A percentile compares a stretch with the other conserved stretches of the same genome.
These are phyloP conservation scores for Manis crassicaudata DNA, from an alignment of 2,797 vertebrate species.

Conservation along the genomic window DNA sequence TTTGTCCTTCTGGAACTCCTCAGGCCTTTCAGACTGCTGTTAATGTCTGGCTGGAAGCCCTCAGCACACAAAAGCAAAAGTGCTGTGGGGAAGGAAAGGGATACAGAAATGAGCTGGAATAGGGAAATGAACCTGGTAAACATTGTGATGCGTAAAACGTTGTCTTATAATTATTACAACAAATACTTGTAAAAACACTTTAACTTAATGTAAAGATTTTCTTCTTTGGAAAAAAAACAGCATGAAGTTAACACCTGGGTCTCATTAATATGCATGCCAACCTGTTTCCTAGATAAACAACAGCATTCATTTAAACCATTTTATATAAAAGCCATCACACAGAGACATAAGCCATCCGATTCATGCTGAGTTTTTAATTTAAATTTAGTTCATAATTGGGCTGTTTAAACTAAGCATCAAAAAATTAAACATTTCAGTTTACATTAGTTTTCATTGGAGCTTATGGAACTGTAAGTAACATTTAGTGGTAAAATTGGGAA, in stretches of 20 bases:
- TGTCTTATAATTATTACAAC: constrained; percentile 81
- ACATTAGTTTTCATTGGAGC: constrained; percentile 67
- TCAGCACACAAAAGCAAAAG: constrained; percentile 35
- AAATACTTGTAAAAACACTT: constrained; percentile 82
- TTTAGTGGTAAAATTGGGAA: constrained; percentile 53
- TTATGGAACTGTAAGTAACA: constrained; percentile 69
- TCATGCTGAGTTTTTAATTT: constrained; percentile 87
- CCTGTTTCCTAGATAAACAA: constrained; percentile 87
- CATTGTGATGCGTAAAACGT: neutral
- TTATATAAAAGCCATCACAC: constrained; percentile 87
- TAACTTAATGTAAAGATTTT: constrained; percentile 84
- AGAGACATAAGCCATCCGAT: constrained; percentile 82
- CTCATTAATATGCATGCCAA: constrained; percentile 89
- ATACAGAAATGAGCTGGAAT: constrained; percentile 49
- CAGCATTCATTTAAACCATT: constrained; percentile 86
- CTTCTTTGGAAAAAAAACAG: constrained; percentile 82
- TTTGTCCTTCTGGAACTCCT: constrained; percentile 26
- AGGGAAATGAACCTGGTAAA: constrained; percentile 49
- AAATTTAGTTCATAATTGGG: constrained; percentile 84
- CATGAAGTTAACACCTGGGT: constrained; percentile 87
- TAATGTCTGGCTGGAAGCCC: neutral
- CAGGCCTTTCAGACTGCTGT: neutral
- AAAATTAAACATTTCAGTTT: constrained; percentile 77
- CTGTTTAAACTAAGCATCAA: constrained; percentile 80
- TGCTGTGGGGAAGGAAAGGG: neutral